Percentiles rank a stretch among this genome's conserved stretches.
Evolutionary conservation across 1,140 invertebrate genomes (phyloP).

Genomic region (Drosophila pruinosa): DNA sequence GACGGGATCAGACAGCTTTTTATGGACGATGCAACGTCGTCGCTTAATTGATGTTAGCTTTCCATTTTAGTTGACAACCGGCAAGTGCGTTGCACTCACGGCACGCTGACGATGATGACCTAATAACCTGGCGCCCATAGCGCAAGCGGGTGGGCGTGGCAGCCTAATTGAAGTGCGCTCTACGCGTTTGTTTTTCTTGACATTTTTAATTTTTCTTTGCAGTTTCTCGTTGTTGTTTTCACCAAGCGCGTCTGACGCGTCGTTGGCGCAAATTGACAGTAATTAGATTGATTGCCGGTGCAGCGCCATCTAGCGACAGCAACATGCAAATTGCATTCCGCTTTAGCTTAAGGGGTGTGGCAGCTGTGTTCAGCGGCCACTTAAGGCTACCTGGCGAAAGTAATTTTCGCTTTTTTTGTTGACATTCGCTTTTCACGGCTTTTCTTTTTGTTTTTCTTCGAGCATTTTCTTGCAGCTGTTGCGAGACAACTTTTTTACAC

Average conservation of each 20-base stretch:
- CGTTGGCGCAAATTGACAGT: conserved; percentile 61
- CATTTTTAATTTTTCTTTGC: neutral
- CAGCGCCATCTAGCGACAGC: conserved; percentile 38
- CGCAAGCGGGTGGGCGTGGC: conserved; percentile 5
- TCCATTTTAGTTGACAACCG: conserved; percentile 75
- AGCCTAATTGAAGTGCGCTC: conserved; percentile 52
- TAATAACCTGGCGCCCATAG: conserved; percentile 35
- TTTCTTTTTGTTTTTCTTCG: conserved; percentile 14
- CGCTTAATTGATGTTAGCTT: conserved; percentile 75
- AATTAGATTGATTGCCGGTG: conserved; percentile 72
- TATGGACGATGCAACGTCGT: neutral
- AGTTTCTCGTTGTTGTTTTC: neutral
- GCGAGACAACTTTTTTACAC: conserved; percentile 4
- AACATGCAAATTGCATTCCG: conserved; percentile 51
- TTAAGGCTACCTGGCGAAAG: conserved; percentile 69
- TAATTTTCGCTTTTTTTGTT: conserved; percentile 54
- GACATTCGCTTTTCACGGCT: conserved; percentile 37
- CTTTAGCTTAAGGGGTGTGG: neutral
- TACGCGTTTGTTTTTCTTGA: conserved; percentile 1
- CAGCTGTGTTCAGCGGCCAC: conserved; percentile 33
- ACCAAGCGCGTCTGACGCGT: neutral
- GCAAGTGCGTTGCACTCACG: conserved; percentile 51
- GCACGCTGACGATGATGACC: conserved; percentile 4
- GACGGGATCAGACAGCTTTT: conserved; percentile 1
- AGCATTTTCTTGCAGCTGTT: neutral